Evolutionary conservation across 2,888 invertebrate species (phyloP).

Genomic region (Ormyrus nitidulus): DNA sequence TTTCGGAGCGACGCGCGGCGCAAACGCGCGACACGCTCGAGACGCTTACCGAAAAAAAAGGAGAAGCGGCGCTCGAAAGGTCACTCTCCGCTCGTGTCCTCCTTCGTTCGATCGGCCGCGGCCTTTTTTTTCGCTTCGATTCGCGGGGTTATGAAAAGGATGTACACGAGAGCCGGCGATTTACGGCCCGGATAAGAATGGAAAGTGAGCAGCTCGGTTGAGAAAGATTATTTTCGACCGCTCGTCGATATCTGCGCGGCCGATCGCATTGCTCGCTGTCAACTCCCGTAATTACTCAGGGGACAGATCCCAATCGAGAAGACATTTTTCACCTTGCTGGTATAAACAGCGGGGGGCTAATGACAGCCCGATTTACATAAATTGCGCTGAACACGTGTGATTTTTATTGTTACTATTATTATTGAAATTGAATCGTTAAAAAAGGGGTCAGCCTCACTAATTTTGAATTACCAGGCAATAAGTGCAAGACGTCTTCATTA

Average conservation of each 20-base stretch:
- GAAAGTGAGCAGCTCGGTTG: background rate
- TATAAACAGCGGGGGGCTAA: background rate
- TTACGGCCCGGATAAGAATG: slow-evolving; percentile 1
- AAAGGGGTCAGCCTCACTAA: background rate
- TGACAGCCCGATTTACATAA: too few relatives aligned
- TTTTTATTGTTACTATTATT: background rate
- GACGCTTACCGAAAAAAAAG: background rate
- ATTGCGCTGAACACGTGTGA: too few relatives aligned
- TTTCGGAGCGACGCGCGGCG: background rate
- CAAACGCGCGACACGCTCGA: background rate
- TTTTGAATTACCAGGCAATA: too few relatives aligned
- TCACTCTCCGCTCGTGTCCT: slow-evolving; percentile 63
- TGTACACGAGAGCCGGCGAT: too few relatives aligned
- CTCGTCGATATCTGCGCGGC: background rate
- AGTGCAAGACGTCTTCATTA: too few relatives aligned
- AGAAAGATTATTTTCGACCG: background rate
- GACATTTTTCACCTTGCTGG: slow-evolving; percentile 3
- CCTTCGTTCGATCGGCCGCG: slow-evolving; percentile 58
- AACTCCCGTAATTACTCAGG: slow-evolving; percentile 13
- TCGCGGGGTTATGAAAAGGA: too few relatives aligned
- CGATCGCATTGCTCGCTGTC: background rate
- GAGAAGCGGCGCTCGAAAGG: slow-evolving; percentile 61
- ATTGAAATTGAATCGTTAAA: background rate
- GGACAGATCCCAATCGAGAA: slow-evolving; percentile 27
- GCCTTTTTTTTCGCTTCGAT: too few relatives aligned